Conservation (phyloP, 2,888 invertebrate genomes). For the Notodonta dromedarius region DNA sequence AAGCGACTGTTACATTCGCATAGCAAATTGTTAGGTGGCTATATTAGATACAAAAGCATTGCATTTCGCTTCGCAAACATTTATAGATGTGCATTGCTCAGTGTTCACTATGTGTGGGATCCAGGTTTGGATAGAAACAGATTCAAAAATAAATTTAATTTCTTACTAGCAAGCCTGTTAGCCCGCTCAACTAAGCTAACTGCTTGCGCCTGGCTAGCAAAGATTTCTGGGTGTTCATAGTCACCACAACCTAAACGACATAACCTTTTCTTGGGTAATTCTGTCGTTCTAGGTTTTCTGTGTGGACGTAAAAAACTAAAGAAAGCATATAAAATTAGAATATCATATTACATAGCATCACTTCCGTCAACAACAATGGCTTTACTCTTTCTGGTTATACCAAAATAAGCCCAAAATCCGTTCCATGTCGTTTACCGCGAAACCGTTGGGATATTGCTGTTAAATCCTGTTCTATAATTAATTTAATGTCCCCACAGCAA, state of each 20-base stretch:
- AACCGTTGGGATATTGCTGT: conserved; percentile 9
- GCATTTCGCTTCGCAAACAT: conserved; percentile 28
- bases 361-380: background rate
- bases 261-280: no score
- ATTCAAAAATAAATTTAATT: no score
- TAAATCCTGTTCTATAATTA: conserved; percentile 59
- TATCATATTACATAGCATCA: conserved; percentile 2
- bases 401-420: conserved; percentile 3
- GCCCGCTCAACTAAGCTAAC: no score
- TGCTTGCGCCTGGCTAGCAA: no score
- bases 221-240: no score
- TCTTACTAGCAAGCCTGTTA: no score
- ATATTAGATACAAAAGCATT: conserved; percentile 20
- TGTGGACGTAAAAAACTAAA: no score
- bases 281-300: no score
- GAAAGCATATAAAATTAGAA: background rate
- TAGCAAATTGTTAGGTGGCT: conserved; percentile 11
- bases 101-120: no score
- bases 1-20: conserved; percentile 28
- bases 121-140: no score
- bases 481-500: conserved; percentile 52
- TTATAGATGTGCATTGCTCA: conserved; percentile 13
- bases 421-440: background rate
- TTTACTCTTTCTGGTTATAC: background rate
- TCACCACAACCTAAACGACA: no score